These are phyloP conservation scores for Doris montereyensis DNA, from an alignment of 2,888 invertebrate genomes.

Conservation along the genomic window DNA sequence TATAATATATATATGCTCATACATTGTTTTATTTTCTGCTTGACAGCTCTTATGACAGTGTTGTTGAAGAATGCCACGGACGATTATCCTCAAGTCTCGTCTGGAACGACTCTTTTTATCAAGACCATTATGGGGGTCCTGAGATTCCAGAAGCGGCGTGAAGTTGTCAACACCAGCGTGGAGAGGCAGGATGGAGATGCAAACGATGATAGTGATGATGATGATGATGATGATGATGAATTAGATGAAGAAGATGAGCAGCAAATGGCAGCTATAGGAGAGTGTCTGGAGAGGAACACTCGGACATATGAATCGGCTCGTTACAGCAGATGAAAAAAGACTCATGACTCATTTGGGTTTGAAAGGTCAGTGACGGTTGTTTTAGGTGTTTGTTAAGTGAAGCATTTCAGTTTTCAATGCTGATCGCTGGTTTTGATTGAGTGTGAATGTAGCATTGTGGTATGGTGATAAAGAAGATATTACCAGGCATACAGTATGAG, in stretches of 20 bases:
- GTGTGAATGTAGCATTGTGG: no score
- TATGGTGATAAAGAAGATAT: no score
- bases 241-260: not conserved
- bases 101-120: slow-evolving; percentile 59
- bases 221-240: not conserved
- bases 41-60: slow-evolving; percentile 61
- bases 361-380: slow-evolving; percentile 41
- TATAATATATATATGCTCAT: no score
- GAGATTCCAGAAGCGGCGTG: not conserved
- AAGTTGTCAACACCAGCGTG: not conserved
- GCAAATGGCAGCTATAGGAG: slow-evolving; percentile 1
- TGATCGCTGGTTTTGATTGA: no score
- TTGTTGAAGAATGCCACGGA: slow-evolving; percentile 58
- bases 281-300: slow-evolving; percentile 47
- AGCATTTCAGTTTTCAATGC: no score
- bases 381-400: no score
- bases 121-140: not conserved
- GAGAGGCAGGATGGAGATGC: not conserved
- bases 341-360: slow-evolving; percentile 40
- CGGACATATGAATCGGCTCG: slow-evolving; percentile 46
- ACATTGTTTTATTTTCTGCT: not conserved
- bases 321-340: slow-evolving; percentile 30
- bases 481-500: no score
- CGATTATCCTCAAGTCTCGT: slow-evolving; percentile 49
- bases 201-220: not conserved